Evolutionary conservation across 2,797 vertebrate genomes (phyloP).

Genomic region (Tokudaia muenninki): DNA sequence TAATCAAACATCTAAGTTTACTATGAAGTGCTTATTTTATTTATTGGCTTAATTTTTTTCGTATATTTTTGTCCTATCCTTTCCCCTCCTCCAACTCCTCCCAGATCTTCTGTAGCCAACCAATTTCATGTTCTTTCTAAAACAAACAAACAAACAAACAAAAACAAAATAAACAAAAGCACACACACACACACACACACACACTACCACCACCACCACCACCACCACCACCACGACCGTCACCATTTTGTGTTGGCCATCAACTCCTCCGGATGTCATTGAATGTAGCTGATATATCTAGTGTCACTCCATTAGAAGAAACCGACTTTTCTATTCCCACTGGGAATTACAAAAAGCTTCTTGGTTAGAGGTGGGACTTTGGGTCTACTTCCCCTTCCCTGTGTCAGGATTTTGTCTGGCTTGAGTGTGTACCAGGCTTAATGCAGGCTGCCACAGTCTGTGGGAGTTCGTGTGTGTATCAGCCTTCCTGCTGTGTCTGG

Average conservation of each 20-base stretch:
- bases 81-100: neutral
- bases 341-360: neutral
- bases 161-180: neutral
- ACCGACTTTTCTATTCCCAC: neutral
- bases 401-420: neutral
- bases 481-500: neutral
- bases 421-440: neutral
- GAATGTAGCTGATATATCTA: neutral
- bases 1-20: constrained; percentile 6
- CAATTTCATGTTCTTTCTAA: neutral
- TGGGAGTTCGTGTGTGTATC: neutral
- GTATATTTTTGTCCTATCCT: neutral
- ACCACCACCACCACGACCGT: no score
- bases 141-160: neutral
- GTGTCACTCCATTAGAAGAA: neutral
- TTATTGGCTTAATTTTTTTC: neutral
- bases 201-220: no score
- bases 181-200: no score
- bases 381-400: neutral
- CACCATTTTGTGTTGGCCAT: neutral
- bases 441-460: neutral
- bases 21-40: neutral
- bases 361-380: neutral
- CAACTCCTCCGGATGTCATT: neutral
- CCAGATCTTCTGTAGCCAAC: neutral